phyloP scores from a whole-genome alignment of 2,888 invertebrate species.

The Polymixis flavicincta region DNA sequence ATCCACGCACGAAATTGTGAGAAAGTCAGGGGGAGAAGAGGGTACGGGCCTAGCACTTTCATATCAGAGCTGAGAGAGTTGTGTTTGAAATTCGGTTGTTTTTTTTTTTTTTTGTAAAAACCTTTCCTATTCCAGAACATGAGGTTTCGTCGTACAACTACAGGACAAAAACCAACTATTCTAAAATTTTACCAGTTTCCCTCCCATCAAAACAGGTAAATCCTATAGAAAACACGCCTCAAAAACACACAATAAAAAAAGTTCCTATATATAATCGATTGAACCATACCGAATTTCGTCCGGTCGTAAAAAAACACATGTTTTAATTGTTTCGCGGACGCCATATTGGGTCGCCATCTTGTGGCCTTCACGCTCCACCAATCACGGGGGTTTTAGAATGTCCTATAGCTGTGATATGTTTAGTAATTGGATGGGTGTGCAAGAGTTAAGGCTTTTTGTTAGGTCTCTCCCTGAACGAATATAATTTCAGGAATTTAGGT shows the following conservation, averaged over 20 bases:
- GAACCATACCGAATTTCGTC: constrained; percentile 49
- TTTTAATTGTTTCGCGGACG: constrained; percentile 54
- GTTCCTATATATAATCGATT: constrained; percentile 30
- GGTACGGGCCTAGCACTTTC: no score
- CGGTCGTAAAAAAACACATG: constrained; percentile 53
- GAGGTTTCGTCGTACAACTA: background rate
- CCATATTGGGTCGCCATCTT: constrained; percentile 52
- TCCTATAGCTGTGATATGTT: constrained; percentile 4
- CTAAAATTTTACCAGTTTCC: background rate
- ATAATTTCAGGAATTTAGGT: no score
- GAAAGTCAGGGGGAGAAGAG: no score
- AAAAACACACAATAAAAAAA: constrained; percentile 17
- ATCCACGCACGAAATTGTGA: no score
- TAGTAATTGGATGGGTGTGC: constrained; percentile 17
- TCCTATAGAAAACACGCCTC: constrained; percentile 11
- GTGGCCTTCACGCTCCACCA: constrained; percentile 56
- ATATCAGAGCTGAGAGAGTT: no score
- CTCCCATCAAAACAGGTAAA: constrained; percentile 34
- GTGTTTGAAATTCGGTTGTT: no score
- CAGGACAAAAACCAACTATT: background rate
- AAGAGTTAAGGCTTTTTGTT: background rate
- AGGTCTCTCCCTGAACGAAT: no score
- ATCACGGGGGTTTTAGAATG: constrained; percentile 42
- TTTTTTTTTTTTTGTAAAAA: no score
- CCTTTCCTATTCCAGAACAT: background rate